Evolutionary conservation across 2,113 vertebrate species (phyloP).

Genomic region (Herpailurus yagouaroundi): DNA sequence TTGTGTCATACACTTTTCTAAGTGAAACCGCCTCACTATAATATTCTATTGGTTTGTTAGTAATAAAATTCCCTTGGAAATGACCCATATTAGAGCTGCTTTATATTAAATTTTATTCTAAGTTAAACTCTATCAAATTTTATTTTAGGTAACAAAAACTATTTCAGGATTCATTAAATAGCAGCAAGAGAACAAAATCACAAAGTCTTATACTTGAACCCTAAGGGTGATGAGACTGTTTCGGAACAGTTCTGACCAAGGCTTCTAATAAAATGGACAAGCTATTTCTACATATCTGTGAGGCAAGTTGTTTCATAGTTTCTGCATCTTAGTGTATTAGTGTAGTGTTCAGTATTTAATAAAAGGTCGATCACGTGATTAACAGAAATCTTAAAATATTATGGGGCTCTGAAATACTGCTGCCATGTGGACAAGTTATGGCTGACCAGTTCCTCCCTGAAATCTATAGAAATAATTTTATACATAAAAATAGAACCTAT

Average conservation of each 20-base stretch:
- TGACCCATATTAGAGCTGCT: background rate
- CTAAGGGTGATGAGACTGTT: background rate
- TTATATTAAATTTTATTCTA: background rate
- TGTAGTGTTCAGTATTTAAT: background rate
- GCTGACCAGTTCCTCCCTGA: background rate
- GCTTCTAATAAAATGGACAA: slow-evolving; percentile 1
- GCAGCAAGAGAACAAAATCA: slow-evolving; percentile 12
- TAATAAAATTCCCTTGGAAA: background rate
- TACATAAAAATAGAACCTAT: background rate
- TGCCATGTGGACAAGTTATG: background rate
- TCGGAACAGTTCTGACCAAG: background rate
- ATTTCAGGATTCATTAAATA: slow-evolving; percentile 30
- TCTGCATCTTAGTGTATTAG: background rate
- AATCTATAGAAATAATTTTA: background rate
- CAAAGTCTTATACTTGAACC: background rate
- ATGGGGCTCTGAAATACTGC: background rate
- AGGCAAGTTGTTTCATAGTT: background rate
- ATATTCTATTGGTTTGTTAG: background rate
- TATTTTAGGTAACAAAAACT: background rate
- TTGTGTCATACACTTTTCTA: background rate
- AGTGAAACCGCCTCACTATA: background rate
- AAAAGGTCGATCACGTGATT: background rate
- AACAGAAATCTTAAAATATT: background rate
- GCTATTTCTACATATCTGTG: background rate
- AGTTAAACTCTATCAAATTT: slow-evolving; percentile 16